Percentiles rank a stretch among this genome's conserved stretches.
Conservation (phyloP, 2,888 invertebrate species). For the Liodrosophila aerea region DNA sequence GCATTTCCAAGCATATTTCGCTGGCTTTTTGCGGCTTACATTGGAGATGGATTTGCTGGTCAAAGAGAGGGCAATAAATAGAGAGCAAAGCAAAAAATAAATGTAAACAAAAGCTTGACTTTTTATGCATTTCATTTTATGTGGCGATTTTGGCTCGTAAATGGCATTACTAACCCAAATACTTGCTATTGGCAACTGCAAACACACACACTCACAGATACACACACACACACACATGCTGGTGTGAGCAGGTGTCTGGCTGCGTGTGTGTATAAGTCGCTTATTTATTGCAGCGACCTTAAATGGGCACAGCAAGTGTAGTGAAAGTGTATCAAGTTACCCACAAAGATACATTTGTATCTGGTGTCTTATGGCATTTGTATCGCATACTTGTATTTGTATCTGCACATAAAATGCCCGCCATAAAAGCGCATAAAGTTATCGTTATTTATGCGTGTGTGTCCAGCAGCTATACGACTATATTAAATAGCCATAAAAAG, state of each 20-base stretch:
- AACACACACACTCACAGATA: conserved; percentile 14
- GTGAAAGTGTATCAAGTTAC: conserved; percentile 78
- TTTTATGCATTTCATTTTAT: conserved; percentile 57
- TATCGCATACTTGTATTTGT: conserved; percentile 31
- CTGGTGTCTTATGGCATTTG: conserved; percentile 19
- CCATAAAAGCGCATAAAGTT: conserved; percentile 62
- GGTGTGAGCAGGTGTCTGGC: conserved; percentile 24
- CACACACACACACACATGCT: conserved; percentile 11
- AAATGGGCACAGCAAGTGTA: conserved; percentile 66
- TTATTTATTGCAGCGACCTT: conserved; percentile 77
- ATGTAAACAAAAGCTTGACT: conserved; percentile 51
- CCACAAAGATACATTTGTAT: conserved; percentile 41
- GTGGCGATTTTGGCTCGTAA: conserved; percentile 66
- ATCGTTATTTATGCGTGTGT: conserved; percentile 58
- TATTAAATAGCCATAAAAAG: conserved; percentile 39
- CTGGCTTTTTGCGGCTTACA: conserved; percentile 64
- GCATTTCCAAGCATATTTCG: conserved; percentile 35
- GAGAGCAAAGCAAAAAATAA: conserved; percentile 8
- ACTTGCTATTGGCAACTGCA: conserved; percentile 63
- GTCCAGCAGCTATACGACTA: conserved; percentile 25
- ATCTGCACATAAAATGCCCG: conserved; percentile 47
- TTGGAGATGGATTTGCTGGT: conserved; percentile 69
- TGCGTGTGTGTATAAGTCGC: conserved; percentile 61
- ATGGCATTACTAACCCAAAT: conserved; percentile 81
- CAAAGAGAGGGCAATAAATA: neutral